Evolutionary conservation across 2,113 vertebrate genomes (phyloP).

Genomic region (Hyla sarda): DNA sequence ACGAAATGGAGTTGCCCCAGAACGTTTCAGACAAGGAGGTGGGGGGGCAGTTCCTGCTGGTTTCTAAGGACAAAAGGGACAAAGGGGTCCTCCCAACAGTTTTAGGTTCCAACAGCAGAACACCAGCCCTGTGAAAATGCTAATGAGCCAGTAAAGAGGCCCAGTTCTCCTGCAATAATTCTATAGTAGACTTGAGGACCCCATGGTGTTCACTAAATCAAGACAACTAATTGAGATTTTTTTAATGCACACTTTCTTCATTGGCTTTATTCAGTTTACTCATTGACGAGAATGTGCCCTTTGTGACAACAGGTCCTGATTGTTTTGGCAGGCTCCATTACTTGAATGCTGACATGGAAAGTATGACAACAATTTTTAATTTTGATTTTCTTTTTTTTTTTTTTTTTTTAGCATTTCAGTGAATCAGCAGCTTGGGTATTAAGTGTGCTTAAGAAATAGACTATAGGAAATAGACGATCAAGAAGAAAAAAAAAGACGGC

Average conservation of each 20-base stretch:
- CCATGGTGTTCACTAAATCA: conserved; percentile 84
- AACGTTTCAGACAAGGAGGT: conserved; percentile 72
- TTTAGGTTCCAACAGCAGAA: conserved; percentile 78
- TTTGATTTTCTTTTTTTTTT: conserved; percentile 59
- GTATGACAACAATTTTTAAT: conserved; percentile 87
- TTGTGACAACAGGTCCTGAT: conserved; percentile 75
- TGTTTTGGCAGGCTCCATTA: conserved; percentile 72
- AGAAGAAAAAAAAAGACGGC: conserved; percentile 43
- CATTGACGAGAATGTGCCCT: conserved; percentile 78
- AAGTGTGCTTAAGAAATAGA: conserved; percentile 66
- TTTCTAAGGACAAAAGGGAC: conserved; percentile 78
- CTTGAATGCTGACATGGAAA: conserved; percentile 75
- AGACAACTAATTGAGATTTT: conserved; percentile 89
- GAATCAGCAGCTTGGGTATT: conserved; percentile 72
- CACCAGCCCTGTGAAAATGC: conserved; percentile 80
- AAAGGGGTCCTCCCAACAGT: conserved; percentile 81
- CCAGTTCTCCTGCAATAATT: conserved; percentile 80
- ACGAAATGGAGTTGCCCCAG: conserved; percentile 77
- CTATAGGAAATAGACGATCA: neutral
- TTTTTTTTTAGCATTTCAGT: conserved; percentile 15
- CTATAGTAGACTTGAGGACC: conserved; percentile 80
- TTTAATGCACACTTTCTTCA: conserved; percentile 83
- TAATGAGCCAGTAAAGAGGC: conserved; percentile 81
- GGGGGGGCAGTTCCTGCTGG: conserved; percentile 79
- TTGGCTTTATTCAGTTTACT: conserved; percentile 76